These are phyloP conservation scores for Byasa hedistus DNA, from an alignment of 2,888 invertebrate genomes.

Conservation along the genomic window DNA sequence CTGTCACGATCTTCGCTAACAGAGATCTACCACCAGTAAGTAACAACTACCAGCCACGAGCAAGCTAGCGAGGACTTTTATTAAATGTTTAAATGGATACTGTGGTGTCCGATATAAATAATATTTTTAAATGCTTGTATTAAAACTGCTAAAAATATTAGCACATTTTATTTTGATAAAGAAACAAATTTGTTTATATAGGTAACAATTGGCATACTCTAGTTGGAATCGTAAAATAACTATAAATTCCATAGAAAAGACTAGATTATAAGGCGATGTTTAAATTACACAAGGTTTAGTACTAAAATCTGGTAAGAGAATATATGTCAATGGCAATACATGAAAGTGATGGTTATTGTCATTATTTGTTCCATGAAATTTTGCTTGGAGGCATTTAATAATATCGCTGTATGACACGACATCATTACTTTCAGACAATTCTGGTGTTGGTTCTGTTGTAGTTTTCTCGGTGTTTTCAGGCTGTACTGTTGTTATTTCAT, in stretches of 20 bases:
- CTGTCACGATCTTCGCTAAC: too few relatives aligned
- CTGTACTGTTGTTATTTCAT: constrained; percentile 31
- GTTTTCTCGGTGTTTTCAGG: constrained; percentile 12
- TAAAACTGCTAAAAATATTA: constrained; percentile 25
- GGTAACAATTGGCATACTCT: too few relatives aligned
- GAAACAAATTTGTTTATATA: background rate
- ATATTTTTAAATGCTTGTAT: too few relatives aligned
- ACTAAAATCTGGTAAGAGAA: constrained; percentile 55
- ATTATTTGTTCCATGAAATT: constrained; percentile 41
- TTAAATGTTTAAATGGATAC: too few relatives aligned
- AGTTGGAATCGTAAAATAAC: constrained; percentile 2
- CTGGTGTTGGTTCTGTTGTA: constrained; percentile 5
- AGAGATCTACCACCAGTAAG: too few relatives aligned
- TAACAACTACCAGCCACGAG: too few relatives aligned
- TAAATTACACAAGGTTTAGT: constrained; percentile 39
- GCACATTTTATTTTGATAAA: constrained; percentile 14
- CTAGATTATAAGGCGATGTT: background rate
- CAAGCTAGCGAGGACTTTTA: too few relatives aligned
- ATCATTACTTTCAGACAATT: constrained; percentile 32
- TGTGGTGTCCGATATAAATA: too few relatives aligned
- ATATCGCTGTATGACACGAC: constrained; percentile 55
- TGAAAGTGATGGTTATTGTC: constrained; percentile 36
- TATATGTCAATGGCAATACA: constrained; percentile 61
- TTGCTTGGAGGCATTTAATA: constrained; percentile 59
- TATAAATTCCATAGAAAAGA: background rate